phyloP scores from a whole-genome alignment of 1,140 invertebrate species.

The Cheumatopsyche charites region DNA sequence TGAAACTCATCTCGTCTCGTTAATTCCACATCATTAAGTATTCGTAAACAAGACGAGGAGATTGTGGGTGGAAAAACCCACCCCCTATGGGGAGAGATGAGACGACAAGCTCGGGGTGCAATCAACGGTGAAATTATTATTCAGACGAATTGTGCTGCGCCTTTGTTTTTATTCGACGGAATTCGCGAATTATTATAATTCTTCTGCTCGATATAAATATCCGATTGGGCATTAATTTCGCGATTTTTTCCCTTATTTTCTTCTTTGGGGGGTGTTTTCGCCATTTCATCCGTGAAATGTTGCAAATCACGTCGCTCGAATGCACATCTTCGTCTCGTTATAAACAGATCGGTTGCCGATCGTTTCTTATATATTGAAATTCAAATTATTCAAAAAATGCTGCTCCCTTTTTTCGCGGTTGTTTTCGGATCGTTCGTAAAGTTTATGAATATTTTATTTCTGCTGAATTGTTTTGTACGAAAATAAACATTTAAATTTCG shows the following conservation, averaged over 20 bases:
- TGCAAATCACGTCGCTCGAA: constrained; percentile 18
- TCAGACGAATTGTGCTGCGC: constrained; percentile 40
- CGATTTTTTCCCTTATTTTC: neutral
- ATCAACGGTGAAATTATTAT: constrained; percentile 47
- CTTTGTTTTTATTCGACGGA: constrained; percentile 18
- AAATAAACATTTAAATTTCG: too few species aligned
- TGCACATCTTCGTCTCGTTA: constrained; percentile 3
- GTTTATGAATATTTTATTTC: too few species aligned
- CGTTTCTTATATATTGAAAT: neutral
- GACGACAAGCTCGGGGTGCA: constrained; percentile 31
- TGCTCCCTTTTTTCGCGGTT: too few species aligned
- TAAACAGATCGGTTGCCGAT: neutral
- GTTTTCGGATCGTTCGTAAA: too few species aligned
- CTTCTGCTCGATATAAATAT: constrained; percentile 29
- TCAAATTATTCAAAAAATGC: too few species aligned
- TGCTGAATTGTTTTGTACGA: too few species aligned
- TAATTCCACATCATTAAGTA: constrained; percentile 44
- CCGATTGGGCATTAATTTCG: constrained; percentile 2
- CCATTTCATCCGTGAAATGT: constrained; percentile 18
- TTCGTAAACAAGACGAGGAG: constrained; percentile 42
- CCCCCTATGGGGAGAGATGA: neutral
- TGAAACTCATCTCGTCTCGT: constrained; percentile 36
- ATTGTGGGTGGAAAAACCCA: neutral
- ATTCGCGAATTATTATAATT: constrained; percentile 2
- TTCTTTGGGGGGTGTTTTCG: neutral